phyloP scores from a whole-genome alignment of 1,140 invertebrate genomes.

The Sycophila sp. region DNA sequence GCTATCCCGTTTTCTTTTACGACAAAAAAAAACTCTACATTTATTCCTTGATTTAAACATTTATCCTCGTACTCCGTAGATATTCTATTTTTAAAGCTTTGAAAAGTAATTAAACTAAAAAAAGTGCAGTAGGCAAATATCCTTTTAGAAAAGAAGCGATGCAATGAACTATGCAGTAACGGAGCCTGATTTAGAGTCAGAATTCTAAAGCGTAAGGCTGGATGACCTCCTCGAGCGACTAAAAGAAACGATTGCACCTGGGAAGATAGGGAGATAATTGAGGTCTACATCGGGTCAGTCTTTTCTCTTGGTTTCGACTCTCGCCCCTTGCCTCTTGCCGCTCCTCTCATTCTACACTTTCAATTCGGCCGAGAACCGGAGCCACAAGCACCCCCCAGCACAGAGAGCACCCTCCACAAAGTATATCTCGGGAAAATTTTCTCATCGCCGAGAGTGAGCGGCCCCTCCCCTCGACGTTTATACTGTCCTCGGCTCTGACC shows the following conservation, averaged over 20 bases:
- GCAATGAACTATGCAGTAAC: no score
- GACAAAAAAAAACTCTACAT: no score
- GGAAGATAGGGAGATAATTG: not conserved
- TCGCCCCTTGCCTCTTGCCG: not conserved
- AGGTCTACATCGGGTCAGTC: not conserved
- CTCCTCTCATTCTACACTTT: constrained; percentile 11
- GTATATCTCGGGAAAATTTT: constrained; percentile 15
- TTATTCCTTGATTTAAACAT: no score
- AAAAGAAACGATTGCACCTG: not conserved
- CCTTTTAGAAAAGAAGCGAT: constrained; percentile 8
- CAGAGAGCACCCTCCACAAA: no score
- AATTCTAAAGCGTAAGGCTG: no score
- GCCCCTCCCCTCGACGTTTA: not conserved
- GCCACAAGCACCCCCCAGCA: not conserved
- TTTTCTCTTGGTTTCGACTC: not conserved
- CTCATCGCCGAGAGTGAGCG: not conserved
- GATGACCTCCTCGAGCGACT: no score
- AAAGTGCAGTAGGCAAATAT: no score
- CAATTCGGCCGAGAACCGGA: not conserved
- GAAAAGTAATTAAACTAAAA: no score
- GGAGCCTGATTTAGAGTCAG: no score
- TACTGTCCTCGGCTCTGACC: not conserved
- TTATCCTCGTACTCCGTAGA: no score
- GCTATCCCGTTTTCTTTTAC: no score
- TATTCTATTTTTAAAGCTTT: no score